Conservation (phyloP, 2,888 invertebrate species). For the Doris montereyensis region DNA sequence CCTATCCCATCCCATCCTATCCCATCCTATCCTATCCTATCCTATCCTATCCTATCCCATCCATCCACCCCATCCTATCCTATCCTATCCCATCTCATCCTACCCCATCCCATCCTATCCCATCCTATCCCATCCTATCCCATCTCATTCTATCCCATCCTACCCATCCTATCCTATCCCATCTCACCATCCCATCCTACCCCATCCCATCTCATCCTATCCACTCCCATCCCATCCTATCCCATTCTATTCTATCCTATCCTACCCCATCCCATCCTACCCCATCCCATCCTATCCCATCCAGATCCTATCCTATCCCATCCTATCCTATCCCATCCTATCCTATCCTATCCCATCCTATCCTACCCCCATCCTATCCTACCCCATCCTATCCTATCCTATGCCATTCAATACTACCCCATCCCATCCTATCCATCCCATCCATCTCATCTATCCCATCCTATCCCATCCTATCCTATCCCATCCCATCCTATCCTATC, state of each 20-base stretch:
- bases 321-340: conserved; percentile 8
- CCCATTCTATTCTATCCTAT: neutral
- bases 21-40: conserved; percentile 18
- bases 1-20: neutral
- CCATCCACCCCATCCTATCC: neutral
- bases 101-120: conserved; percentile 14
- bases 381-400: neutral
- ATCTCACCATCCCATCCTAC: neutral
- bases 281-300: conserved; percentile 1
- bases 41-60: conserved; percentile 1
- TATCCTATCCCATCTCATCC: neutral
- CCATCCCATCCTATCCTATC: neutral
- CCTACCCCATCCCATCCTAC: neutral
- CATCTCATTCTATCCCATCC: neutral
- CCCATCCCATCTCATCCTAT: conserved; percentile 11
- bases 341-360: conserved; percentile 8
- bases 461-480: neutral
- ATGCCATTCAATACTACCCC: neutral
- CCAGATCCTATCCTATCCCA: conserved; percentile 9
- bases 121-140: conserved; percentile 6
- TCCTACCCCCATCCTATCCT: conserved; percentile 8
- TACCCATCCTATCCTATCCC: neutral
- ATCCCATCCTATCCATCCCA: neutral
- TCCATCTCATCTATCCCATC: neutral
- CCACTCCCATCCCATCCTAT: conserved; percentile 2